A percentile compares a stretch with the other conserved stretches of the same genome.
phyloP scores from a whole-genome alignment of 2,888 invertebrate genomes.

The Cephonodes hylas region DNA sequence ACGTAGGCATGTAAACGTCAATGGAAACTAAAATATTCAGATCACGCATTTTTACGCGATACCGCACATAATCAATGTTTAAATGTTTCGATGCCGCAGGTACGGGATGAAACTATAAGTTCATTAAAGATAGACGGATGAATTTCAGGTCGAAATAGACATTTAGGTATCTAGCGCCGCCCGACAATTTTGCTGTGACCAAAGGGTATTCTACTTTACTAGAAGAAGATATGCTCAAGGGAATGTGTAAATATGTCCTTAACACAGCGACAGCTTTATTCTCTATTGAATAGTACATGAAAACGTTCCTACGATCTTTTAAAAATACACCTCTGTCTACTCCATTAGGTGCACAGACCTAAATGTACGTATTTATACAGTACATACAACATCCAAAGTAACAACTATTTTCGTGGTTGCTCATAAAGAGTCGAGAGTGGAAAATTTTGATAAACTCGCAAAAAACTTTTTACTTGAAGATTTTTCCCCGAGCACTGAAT shows the following conservation, averaged over 20 bases:
- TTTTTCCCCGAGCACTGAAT: not conserved
- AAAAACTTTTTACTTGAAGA: not conserved
- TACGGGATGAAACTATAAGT: not conserved
- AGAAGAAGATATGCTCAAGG: too few relatives aligned
- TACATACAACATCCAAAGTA: too few relatives aligned
- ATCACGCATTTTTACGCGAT: not conserved
- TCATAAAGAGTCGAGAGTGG: not conserved
- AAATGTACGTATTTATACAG: too few relatives aligned
- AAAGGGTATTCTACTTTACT: too few relatives aligned
- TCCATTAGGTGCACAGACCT: too few relatives aligned
- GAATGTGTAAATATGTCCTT: not conserved
- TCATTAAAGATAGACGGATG: not conserved
- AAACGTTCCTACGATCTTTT: too few relatives aligned
- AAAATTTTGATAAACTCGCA: not conserved
- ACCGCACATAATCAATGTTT: not conserved
- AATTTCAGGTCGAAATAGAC: not conserved
- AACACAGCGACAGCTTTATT: too few relatives aligned
- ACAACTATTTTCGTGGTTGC: too few relatives aligned
- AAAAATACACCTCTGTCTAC: too few relatives aligned
- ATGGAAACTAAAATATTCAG: not conserved
- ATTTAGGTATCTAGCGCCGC: not conserved
- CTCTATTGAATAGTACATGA: too few relatives aligned
- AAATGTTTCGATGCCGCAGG: not conserved
- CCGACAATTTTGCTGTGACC: too few relatives aligned
- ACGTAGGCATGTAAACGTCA: constrained; percentile 2